Conservation (phyloP, 2,797 vertebrate species). For the Galaxias olidus region DNA sequence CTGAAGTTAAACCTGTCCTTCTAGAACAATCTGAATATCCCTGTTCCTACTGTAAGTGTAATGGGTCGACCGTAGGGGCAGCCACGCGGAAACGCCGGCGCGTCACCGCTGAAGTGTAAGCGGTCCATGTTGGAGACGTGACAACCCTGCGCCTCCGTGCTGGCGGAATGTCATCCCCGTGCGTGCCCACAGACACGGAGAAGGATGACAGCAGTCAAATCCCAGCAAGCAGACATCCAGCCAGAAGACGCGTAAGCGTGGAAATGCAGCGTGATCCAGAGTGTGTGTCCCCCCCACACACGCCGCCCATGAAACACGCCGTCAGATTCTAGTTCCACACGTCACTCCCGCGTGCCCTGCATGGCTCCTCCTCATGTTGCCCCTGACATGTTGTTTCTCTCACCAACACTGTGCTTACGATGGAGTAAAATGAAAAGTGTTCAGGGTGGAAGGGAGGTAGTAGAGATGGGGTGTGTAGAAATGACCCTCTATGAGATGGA, state of each 20-base stretch:
- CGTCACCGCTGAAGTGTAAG: neutral
- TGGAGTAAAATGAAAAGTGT: too few species aligned
- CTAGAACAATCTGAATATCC: too few species aligned
- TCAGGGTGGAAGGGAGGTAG: too few species aligned
- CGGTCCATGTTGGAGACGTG: neutral
- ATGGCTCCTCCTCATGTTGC: too few species aligned
- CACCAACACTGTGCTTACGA: too few species aligned
- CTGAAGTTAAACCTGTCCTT: too few species aligned
- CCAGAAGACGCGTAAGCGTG: neutral
- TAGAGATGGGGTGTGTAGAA: too few species aligned
- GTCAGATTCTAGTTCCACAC: neutral
- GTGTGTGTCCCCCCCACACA: neutral
- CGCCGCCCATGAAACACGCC: too few species aligned
- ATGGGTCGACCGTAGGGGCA: too few species aligned
- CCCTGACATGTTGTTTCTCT: neutral
- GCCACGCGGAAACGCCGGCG: too few species aligned
- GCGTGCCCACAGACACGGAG: neutral
- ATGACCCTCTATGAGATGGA: too few species aligned
- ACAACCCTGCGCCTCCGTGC: neutral
- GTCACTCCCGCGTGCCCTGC: neutral
- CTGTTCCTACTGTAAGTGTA: too few species aligned
- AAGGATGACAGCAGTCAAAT: constrained; percentile 1
- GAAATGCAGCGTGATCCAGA: constrained; percentile 9
- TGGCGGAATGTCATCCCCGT: neutral
- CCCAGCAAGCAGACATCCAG: constrained; percentile 5